Percentiles rank a stretch among this genome's conserved stretches.
phyloP scores from a whole-genome alignment of 2,113 vertebrate species.

The Prunella fulvescens region DNA sequence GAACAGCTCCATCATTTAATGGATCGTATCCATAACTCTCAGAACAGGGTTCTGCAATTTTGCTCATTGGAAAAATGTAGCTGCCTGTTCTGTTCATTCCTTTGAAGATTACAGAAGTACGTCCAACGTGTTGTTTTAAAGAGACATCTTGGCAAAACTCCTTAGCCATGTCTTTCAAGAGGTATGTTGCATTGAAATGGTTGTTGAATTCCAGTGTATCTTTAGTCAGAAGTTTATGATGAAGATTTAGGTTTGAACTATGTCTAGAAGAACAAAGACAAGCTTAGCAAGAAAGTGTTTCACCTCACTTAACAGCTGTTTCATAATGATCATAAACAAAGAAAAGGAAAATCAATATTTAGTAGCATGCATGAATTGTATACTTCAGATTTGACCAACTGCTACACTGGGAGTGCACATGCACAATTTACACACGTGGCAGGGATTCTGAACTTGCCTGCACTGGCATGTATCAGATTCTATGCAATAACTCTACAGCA shows the following conservation, averaged over 20 bases:
- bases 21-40: constrained; percentile 64
- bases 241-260: constrained; percentile 92
- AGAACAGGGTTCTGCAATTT: constrained; percentile 66
- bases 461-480: background rate
- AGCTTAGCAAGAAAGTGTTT: constrained; percentile 57
- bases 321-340: constrained; percentile 42
- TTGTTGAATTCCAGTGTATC: constrained; percentile 77
- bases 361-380: background rate
- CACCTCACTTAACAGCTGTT: background rate
- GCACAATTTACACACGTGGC: background rate
- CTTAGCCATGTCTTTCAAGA: constrained; percentile 79
- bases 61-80: constrained; percentile 87
- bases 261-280: constrained; percentile 81
- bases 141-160: constrained; percentile 78
- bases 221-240: constrained; percentile 92
- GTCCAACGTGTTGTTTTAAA: constrained; percentile 76
- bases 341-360: background rate
- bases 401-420: background rate
- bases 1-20: constrained; percentile 77
- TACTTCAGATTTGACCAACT: background rate
- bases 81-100: constrained; percentile 86
- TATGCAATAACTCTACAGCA: background rate
- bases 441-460: background rate
- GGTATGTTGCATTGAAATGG: constrained; percentile 74
- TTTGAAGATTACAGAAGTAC: constrained; percentile 90